Conservation (phyloP, 2,113 vertebrate genomes). For the Chiloscyllium plagiosum region DNA sequence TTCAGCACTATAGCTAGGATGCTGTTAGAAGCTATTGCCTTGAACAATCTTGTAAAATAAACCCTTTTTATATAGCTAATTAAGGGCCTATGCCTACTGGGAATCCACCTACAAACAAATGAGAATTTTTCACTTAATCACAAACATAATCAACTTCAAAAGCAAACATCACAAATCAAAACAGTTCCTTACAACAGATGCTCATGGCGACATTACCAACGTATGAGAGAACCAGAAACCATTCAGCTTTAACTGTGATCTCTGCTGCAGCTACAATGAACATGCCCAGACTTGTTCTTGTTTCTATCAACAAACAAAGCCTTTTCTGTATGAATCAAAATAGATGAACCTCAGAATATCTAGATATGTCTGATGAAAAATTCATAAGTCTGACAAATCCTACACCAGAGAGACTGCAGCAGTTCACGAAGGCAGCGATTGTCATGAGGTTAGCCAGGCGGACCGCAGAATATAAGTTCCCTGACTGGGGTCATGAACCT, state of each 20-base stretch:
- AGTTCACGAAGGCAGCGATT: not conserved
- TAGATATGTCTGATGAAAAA: not conserved
- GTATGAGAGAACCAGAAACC: not conserved
- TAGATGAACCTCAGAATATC: not conserved
- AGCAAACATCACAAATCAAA: not conserved
- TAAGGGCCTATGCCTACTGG: not conserved
- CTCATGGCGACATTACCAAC: not conserved
- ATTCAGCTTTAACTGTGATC: not conserved
- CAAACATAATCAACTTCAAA: not conserved
- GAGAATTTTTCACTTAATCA: not conserved
- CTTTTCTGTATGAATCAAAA: not conserved
- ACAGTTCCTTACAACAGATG: not conserved
- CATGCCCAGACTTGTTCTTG: slow-evolving; percentile 28
- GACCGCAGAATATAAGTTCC: no score
- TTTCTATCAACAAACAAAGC: not conserved
- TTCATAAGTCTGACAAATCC: not conserved
- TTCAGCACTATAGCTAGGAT: no score
- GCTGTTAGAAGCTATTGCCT: no score
- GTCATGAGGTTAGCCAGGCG: no score
- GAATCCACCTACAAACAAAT: not conserved
- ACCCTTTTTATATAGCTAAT: not conserved
- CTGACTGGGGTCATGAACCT: no score
- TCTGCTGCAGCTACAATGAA: not conserved
- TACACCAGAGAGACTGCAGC: not conserved
- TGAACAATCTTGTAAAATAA: no score